Evolutionary conservation across 2,113 vertebrate species (phyloP).

Genomic region (Empidonax traillii): DNA sequence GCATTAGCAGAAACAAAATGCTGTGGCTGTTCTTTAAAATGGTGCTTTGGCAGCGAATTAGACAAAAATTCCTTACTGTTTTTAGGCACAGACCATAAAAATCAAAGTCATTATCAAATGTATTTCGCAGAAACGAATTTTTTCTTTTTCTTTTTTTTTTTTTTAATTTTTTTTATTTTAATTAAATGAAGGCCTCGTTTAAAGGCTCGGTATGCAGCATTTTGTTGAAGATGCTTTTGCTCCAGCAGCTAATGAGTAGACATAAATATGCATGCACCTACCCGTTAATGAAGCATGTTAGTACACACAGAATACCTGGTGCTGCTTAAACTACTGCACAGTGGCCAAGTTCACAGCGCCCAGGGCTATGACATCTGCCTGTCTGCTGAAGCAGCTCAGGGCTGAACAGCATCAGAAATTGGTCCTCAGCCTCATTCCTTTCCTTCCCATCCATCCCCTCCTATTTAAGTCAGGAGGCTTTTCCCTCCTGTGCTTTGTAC

Average conservation of each 20-base stretch:
- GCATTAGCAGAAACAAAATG: slow-evolving; percentile 54
- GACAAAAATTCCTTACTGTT: neutral
- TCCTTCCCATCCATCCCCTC: neutral
- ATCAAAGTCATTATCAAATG: neutral
- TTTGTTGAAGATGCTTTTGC: neutral
- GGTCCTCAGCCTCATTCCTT: neutral
- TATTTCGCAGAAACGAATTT: neutral
- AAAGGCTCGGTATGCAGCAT: neutral
- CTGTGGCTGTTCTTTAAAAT: neutral
- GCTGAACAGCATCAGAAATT: neutral
- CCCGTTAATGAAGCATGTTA: slow-evolving; percentile 26
- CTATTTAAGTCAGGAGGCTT: neutral
- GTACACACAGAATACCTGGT: neutral
- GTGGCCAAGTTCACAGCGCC: neutral
- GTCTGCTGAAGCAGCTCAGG: neutral
- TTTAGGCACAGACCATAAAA: neutral
- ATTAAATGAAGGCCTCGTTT: neutral
- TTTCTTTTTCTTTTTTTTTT: neutral
- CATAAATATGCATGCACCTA: slow-evolving; percentile 64
- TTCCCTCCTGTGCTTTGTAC: neutral
- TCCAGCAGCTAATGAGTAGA: slow-evolving; percentile 59
- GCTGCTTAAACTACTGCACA: neutral
- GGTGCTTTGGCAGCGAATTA: slow-evolving; percentile 16
- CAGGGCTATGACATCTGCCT: neutral
- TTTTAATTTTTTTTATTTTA: neutral